Percentiles rank a stretch among this genome's conserved stretches.
phyloP scores from a whole-genome alignment of 2,888 invertebrate species.

The Megalurothrips usitatus region DNA sequence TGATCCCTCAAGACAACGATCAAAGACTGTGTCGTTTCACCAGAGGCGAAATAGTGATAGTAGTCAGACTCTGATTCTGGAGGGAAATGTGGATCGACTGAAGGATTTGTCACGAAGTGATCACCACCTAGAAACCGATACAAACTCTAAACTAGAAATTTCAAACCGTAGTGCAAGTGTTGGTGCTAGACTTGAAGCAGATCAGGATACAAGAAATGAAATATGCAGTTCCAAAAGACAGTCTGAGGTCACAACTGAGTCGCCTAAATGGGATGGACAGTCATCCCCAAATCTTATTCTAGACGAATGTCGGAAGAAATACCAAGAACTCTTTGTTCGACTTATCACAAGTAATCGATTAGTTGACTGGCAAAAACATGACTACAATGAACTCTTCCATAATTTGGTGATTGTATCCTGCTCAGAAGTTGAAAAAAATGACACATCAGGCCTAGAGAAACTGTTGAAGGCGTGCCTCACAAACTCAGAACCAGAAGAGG shows the following conservation, averaged over 20 bases:
- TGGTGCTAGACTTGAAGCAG: background rate
- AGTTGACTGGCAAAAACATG: slow-evolving; percentile 3
- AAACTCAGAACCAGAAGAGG: background rate
- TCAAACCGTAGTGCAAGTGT: background rate
- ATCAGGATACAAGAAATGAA: background rate
- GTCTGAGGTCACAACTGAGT: background rate
- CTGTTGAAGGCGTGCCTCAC: slow-evolving; percentile 34
- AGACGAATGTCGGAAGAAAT: background rate
- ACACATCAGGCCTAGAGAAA: slow-evolving; percentile 34
- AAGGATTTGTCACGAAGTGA: background rate
- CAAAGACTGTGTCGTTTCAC: background rate
- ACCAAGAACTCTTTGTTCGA: background rate
- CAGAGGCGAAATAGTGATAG: slow-evolving; percentile 15
- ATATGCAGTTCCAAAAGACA: background rate
- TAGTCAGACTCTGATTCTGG: background rate
- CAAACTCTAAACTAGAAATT: background rate
- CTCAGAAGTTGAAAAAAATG: slow-evolving; percentile 37
- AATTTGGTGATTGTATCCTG: slow-evolving; percentile 37
- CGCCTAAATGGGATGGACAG: background rate
- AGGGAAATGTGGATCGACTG: background rate
- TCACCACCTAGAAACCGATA: background rate
- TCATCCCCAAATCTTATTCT: background rate
- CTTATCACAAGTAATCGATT: background rate
- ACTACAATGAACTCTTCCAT: slow-evolving; percentile 37
- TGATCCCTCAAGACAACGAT: background rate